These are phyloP conservation scores for Serilophus lunatus DNA, from an alignment of 2,113 vertebrate genomes.

Conservation along the genomic window DNA sequence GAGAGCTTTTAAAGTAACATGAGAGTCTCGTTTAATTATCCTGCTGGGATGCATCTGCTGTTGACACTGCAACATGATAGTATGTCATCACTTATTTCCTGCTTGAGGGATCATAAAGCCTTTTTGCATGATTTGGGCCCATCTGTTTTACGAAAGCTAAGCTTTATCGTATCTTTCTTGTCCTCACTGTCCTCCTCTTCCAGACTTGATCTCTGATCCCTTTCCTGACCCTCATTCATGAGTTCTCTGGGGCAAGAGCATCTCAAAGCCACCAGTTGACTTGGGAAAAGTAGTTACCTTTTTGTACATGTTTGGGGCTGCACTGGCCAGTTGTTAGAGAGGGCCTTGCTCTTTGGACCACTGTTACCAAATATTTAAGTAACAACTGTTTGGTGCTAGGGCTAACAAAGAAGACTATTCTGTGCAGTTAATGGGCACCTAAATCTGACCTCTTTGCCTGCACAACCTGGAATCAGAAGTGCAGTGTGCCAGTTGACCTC, in stretches of 20 bases:
- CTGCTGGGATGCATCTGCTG: slow-evolving; percentile 4
- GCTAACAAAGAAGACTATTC: not conserved
- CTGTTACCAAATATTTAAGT: not conserved
- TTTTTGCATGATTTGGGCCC: not conserved
- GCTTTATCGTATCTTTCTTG: not conserved
- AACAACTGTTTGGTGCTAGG: not conserved
- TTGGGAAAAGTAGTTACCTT: not conserved
- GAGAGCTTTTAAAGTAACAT: not conserved
- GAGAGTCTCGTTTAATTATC: not conserved
- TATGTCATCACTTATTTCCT: slow-evolving; percentile 40
- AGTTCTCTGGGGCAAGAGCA: not conserved
- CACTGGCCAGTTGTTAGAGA: not conserved
- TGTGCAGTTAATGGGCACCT: not conserved
- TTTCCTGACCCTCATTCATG: not conserved
- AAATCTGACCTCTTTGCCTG: not conserved
- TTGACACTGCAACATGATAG: slow-evolving; percentile 47
- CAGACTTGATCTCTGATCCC: not conserved
- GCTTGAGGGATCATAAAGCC: not conserved
- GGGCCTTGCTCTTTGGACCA: not conserved
- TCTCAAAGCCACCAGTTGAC: not conserved
- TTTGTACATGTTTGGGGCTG: not conserved
- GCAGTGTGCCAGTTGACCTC: not conserved
- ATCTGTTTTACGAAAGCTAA: slow-evolving; percentile 16
- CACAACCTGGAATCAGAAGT: not conserved
- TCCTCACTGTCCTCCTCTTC: not conserved